These are phyloP conservation scores for Synanceia verrucosa DNA, from an alignment of 2,797 vertebrate genomes.

Conservation along the genomic window DNA sequence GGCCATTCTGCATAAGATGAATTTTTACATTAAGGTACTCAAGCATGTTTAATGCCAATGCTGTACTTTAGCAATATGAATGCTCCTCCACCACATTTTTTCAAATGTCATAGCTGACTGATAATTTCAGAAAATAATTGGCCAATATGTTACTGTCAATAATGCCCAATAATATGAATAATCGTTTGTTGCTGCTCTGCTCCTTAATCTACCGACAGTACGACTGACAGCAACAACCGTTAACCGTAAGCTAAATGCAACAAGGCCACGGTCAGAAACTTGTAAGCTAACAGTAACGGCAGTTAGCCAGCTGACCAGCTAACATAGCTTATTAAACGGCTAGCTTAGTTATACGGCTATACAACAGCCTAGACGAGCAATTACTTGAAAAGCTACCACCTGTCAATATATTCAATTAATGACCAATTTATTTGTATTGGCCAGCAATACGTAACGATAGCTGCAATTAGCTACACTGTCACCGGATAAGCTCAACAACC, in stretches of 20 bases:
- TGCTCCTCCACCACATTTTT: no score
- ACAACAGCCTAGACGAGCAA: no score
- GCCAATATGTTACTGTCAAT: no score
- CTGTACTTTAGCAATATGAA: no score
- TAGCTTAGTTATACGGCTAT: not conserved
- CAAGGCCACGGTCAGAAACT: slow-evolving; percentile 23
- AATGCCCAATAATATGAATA: not conserved
- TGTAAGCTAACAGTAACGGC: not conserved
- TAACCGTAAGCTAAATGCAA: not conserved
- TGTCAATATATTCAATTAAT: fast-evolving
- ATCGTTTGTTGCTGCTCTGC: fast-evolving
- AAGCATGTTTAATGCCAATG: no score
- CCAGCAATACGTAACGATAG: fast-evolving
- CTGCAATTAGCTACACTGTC: no score
- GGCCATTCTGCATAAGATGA: no score
- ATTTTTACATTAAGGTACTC: no score
- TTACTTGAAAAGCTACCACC: not conserved
- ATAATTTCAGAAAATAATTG: no score
- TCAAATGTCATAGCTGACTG: no score
- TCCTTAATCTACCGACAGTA: not conserved
- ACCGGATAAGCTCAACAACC: not conserved
- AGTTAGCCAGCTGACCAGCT: not conserved
- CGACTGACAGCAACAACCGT: not conserved
- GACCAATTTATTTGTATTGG: fast-evolving
- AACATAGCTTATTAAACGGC: not conserved